Evolutionary conservation across 2,113 vertebrate genomes (phyloP).

Genomic region (Hypocryptadius cinnamomeus): DNA sequence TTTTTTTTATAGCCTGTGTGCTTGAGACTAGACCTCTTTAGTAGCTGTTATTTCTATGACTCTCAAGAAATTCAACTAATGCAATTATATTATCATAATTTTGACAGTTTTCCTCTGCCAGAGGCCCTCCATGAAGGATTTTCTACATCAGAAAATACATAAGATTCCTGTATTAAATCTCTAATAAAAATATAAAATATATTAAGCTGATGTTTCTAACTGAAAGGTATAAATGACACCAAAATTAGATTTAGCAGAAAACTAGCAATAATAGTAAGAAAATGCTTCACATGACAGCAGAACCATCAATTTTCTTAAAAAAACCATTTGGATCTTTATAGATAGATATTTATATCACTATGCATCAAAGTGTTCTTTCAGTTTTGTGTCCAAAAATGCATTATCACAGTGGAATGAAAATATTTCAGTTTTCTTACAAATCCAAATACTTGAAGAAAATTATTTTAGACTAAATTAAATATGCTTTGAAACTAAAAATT

Average conservation of each 20-base stretch:
- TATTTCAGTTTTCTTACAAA: neutral
- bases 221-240: neutral
- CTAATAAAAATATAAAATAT: neutral
- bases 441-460: neutral
- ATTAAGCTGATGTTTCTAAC: neutral
- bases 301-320: neutral
- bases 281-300: neutral
- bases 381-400: neutral
- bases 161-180: neutral
- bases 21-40: neutral
- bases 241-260: neutral
- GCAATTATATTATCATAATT: neutral
- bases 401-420: neutral
- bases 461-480: neutral
- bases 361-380: neutral
- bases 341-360: neutral
- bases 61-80: accelerated
- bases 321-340: neutral
- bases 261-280: neutral
- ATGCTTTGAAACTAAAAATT: neutral
- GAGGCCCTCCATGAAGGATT: neutral
- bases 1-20: neutral
- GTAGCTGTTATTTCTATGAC: neutral
- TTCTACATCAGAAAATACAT: neutral
- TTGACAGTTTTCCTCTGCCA: neutral